These are phyloP conservation scores for Saxicola maurus DNA, from an alignment of 2,797 vertebrate genomes.

Conservation along the genomic window DNA sequence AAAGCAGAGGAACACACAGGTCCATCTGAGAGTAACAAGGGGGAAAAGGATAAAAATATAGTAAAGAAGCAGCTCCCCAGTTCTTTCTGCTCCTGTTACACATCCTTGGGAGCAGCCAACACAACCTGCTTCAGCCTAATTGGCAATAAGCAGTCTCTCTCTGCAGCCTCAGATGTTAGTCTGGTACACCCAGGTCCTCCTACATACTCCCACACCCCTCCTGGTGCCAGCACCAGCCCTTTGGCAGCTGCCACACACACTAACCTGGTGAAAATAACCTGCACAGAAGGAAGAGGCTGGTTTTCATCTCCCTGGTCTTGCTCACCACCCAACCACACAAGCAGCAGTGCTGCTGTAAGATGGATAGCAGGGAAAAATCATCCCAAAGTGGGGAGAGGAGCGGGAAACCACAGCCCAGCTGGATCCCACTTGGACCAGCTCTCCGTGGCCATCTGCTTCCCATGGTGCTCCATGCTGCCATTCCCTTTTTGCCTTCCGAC, in stretches of 20 bases:
- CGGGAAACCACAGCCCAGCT: background rate
- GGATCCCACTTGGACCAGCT: background rate
- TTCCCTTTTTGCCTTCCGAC: background rate
- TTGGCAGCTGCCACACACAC: background rate
- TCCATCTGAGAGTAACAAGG: background rate
- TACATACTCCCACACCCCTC: background rate
- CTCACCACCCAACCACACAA: rapidly evolving
- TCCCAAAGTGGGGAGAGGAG: background rate
- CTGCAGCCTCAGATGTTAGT: background rate
- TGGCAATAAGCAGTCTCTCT: background rate
- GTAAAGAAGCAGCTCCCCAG: background rate
- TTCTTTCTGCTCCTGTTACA: background rate
- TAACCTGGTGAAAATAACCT: background rate
- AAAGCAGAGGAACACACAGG: background rate
- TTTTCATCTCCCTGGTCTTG: background rate
- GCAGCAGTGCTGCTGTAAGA: background rate
- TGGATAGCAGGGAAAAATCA: background rate
- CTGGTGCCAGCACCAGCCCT: background rate
- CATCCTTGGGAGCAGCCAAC: rapidly evolving
- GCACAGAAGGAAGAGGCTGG: background rate
- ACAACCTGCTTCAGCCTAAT: background rate
- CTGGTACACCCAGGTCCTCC: background rate
- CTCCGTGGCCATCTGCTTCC: background rate
- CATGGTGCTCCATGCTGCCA: background rate
- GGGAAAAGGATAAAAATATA: background rate